Percentiles rank a stretch among this genome's conserved stretches.
phyloP scores from a whole-genome alignment of 2,888 invertebrate species.

The Drosophila ustulata region DNA sequence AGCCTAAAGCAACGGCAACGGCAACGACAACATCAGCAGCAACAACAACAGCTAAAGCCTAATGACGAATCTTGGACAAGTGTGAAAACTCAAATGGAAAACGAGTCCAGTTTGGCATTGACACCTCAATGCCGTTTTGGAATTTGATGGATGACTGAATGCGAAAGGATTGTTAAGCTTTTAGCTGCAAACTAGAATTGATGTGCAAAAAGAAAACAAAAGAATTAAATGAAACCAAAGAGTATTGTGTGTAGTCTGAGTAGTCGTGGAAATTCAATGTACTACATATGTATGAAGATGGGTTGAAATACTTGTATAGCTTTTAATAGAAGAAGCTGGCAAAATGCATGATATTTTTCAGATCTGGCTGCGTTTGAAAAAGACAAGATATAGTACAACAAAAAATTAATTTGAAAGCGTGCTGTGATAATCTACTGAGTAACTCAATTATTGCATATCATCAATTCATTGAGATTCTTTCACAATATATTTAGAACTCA shows the following conservation, averaged over 20 bases:
- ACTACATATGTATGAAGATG: too few species aligned
- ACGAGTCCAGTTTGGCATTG: constrained; percentile 40
- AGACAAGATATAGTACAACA: too few species aligned
- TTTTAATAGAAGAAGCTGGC: not conserved
- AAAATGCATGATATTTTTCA: too few species aligned
- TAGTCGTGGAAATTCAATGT: not conserved
- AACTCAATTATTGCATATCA: too few species aligned
- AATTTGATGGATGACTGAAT: constrained; percentile 40
- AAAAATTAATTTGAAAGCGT: too few species aligned
- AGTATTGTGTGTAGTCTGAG: not conserved
- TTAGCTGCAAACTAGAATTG: constrained; percentile 28
- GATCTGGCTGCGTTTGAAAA: too few species aligned
- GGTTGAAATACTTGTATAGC: too few species aligned
- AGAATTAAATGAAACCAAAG: not conserved
- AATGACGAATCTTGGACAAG: constrained; percentile 48
- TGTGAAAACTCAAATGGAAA: constrained; percentile 47
- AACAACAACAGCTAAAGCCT: constrained; percentile 10
- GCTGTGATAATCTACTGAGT: too few species aligned
- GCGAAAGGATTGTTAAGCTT: constrained; percentile 21
- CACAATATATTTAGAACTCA: not conserved
- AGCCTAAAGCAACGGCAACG: constrained; percentile 8
- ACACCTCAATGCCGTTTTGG: constrained; percentile 39
- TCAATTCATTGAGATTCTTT: too few species aligned
- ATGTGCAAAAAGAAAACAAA: constrained; percentile 10
- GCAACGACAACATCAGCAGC: not conserved